These are phyloP conservation scores for Volucella inanis DNA, from an alignment of 2,888 invertebrate genomes.

Conservation along the genomic window DNA sequence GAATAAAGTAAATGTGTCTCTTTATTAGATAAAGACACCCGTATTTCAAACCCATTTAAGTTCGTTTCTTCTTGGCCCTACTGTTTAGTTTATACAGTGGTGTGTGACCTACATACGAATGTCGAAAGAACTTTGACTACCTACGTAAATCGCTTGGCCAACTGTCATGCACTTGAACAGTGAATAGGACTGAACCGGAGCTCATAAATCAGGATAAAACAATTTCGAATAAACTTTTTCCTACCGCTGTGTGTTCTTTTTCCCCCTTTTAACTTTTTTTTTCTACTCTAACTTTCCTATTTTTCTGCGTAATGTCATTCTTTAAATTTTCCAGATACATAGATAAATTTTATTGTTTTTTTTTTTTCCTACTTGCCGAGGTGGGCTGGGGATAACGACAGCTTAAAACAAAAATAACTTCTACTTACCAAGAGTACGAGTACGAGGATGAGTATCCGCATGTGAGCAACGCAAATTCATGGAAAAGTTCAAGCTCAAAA, in stretches of 20 bases:
- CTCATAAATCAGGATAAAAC: constrained; percentile 75
- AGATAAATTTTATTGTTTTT: constrained; percentile 55
- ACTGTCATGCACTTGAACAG: constrained; percentile 68
- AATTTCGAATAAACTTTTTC: constrained; percentile 71
- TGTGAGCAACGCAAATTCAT: constrained; percentile 45
- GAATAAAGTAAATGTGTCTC: too few species aligned
- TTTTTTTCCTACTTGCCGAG: constrained; percentile 8
- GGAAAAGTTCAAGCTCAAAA: constrained; percentile 49
- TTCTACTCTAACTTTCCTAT: neutral
- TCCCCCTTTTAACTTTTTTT: neutral
- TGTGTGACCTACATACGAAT: neutral
- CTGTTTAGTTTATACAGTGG: neutral
- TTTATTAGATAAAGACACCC: too few species aligned
- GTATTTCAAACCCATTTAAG: too few species aligned
- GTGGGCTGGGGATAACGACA: constrained; percentile 3
- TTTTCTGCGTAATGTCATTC: constrained; percentile 57
- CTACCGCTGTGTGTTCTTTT: constrained; percentile 42
- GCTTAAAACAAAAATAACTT: constrained; percentile 28
- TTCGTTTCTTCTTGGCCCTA: constrained; percentile 6
- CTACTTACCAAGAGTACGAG: neutral
- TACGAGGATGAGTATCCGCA: neutral
- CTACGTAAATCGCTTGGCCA: constrained; percentile 66
- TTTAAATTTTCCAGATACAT: constrained; percentile 55
- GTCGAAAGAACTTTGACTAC: constrained; percentile 29
- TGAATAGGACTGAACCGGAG: constrained; percentile 64